Evolutionary conservation across 92 coral and sea anemone species (phyloP), one percentile per base, ranked within the genome.

Genomic region (Epizoanthus rinbou): DNA sequence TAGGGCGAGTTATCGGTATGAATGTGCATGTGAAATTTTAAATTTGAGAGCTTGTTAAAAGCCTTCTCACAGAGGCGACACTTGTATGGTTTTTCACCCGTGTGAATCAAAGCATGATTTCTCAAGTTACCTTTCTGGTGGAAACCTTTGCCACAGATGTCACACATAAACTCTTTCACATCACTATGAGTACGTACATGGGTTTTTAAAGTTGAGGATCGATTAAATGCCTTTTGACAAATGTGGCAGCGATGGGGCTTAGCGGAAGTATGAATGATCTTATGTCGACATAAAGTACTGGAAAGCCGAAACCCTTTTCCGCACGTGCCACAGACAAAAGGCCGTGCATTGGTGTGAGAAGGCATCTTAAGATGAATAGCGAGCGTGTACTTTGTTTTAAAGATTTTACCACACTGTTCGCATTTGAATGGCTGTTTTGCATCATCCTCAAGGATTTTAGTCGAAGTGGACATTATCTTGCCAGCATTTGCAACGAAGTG

Each of bases 301-400:
- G 98, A 93, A 75, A 93, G 72, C 25, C 98, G 94, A 57, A 93
- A 93, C 9, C 98, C 98, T 45, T 93, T 93, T 0, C 98, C 98
- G 72, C 98, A 93, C 15, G 89, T 88, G 64, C 90, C 89, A 45
- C 98, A 93, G 11, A 93, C 98, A 82, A 93, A 93, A 5, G 98
- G 98, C 22, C 95, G 86, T 3, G 98, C 91, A n/a, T 80, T 76
- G 17, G 98, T 93, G 57, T 93, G 98, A 81, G 89, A 88, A 31
- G 98, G 98, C 98, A 93, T 93, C 79, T 87, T 91, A 5, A 93
- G 90, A 67, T 93, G 98, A 78, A 93, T 93, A 0, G 98, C 98
- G 11, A 91, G 39, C 41, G 98, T 93, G 88, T 93, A 93, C 80
- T 91, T 93, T 64, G 98, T 93, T 66, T 93, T 93, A 79, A 93